These are phyloP conservation scores for Andinoacara biseriatus DNA, from an alignment of 2,113 vertebrate genomes.

Conservation along the genomic window DNA sequence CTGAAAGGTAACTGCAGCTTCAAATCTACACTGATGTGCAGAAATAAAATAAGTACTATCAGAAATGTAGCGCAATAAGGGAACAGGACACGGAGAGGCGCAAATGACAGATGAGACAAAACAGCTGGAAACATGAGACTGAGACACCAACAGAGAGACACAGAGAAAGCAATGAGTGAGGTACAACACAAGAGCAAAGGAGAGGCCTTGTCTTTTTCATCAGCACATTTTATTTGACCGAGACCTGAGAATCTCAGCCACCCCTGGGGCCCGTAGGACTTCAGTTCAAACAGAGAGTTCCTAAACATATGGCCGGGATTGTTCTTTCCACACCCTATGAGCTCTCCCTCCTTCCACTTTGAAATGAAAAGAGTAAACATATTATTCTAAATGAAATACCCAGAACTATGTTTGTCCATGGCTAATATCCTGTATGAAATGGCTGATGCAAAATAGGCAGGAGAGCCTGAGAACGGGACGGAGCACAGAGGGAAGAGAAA, in stretches of 20 bases:
- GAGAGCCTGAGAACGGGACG: slow-evolving; percentile 78
- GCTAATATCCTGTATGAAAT: slow-evolving; percentile 78
- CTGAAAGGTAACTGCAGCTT: slow-evolving; percentile 18
- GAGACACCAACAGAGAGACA: slow-evolving; percentile 32
- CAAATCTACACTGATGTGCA: slow-evolving; percentile 2
- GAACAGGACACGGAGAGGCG: neutral
- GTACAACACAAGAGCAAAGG: slow-evolving; percentile 13
- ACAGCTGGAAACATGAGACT: slow-evolving; percentile 39
- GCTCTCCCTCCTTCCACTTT: slow-evolving; percentile 65
- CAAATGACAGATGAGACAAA: slow-evolving; percentile 44
- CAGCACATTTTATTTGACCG: slow-evolving; percentile 63
- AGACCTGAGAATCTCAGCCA: slow-evolving; percentile 63
- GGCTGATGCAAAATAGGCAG: slow-evolving; percentile 76
- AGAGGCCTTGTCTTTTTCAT: slow-evolving; percentile 52
- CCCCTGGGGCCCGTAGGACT: slow-evolving; percentile 57
- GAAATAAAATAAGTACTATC: neutral
- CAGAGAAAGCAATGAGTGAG: slow-evolving; percentile 25
- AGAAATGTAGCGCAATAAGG: neutral
- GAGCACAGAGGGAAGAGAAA: slow-evolving; percentile 69
- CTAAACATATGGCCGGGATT: slow-evolving; percentile 63
- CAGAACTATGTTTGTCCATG: slow-evolving; percentile 70
- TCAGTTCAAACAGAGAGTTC: slow-evolving; percentile 64
- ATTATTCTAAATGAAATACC: slow-evolving; percentile 77
- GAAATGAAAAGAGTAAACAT: slow-evolving; percentile 76
- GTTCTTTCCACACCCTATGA: slow-evolving; percentile 65